Conservation (phyloP, 2,113 vertebrate species). For the Diphyllodes magnificus region DNA sequence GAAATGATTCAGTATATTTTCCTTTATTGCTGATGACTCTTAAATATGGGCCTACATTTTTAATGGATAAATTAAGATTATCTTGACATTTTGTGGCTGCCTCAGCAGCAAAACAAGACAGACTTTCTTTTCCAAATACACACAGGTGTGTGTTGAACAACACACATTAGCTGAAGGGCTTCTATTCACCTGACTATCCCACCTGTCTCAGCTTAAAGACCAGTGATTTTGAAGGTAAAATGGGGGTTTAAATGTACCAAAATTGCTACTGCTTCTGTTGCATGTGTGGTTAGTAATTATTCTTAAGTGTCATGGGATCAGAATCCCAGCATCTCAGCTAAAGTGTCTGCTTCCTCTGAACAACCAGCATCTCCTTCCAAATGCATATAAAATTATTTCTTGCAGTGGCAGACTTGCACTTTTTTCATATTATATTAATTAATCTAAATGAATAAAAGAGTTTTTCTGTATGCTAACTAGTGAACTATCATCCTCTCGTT, state of each 20-base stretch:
- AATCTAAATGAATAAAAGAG: slow-evolving; percentile 3
- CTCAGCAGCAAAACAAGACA: slow-evolving; percentile 67
- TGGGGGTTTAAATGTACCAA: neutral
- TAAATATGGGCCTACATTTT: slow-evolving; percentile 78
- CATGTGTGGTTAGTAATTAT: neutral
- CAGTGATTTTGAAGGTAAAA: slow-evolving; percentile 17
- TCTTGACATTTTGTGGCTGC: slow-evolving; percentile 71
- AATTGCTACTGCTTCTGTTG: slow-evolving; percentile 24
- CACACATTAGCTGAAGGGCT: slow-evolving; percentile 34
- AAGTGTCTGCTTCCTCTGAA: neutral
- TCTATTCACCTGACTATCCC: slow-evolving; percentile 26
- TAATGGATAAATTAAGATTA: slow-evolving; percentile 78
- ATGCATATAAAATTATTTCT: neutral
- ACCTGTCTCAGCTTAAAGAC: slow-evolving; percentile 59
- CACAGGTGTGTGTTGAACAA: slow-evolving; percentile 67
- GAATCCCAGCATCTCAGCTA: slow-evolving; percentile 16
- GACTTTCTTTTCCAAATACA: slow-evolving; percentile 69
- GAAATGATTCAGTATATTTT: slow-evolving; percentile 83
- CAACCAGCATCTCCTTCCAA: neutral
- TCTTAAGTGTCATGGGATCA: slow-evolving; percentile 5
- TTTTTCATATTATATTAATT: neutral
- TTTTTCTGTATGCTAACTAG: neutral
- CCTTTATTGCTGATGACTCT: slow-evolving; percentile 82
- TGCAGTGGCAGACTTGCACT: neutral
- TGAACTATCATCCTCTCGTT: neutral